Percentiles rank a stretch among this genome's conserved stretches.
Conservation (phyloP, 2,888 invertebrate genomes). For the Drosophila recens region DNA sequence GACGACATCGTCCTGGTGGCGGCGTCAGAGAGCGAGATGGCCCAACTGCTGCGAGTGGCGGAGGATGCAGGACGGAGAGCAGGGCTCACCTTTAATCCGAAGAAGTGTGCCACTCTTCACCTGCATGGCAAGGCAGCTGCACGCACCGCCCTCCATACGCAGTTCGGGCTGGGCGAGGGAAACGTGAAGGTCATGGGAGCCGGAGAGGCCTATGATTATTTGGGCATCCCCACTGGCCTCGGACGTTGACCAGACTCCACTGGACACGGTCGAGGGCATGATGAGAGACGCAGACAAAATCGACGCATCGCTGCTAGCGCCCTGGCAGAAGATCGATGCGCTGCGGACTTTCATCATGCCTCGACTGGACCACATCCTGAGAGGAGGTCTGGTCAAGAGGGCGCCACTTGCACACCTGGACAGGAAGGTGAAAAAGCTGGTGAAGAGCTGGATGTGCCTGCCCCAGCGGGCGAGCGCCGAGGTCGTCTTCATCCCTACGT, state of each 20-base stretch:
- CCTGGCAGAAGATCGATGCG: not conserved
- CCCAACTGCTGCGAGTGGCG: not conserved
- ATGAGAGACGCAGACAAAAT: not conserved
- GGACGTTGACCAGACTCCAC: not conserved
- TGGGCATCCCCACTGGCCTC: not conserved
- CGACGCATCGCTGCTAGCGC: not conserved
- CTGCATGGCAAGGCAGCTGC: not conserved
- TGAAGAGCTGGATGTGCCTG: conserved; percentile 3
- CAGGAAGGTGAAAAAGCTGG: not conserved
- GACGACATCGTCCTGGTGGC: too few species aligned
- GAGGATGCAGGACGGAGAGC: not conserved
- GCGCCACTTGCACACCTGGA: not conserved
- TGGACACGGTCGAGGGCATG: not conserved
- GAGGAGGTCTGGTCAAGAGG: not conserved
- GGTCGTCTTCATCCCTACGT: not conserved
- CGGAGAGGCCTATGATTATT: not conserved
- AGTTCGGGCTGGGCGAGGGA: not conserved
- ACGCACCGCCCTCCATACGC: too few species aligned
- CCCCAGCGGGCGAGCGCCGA: conserved; percentile 1
- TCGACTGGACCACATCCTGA: not conserved
- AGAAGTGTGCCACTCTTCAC: not conserved
- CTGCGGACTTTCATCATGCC: not conserved
- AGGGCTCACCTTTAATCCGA: not conserved
- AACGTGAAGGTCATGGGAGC: not conserved
- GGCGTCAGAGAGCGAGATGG: too few species aligned